phyloP scores from a whole-genome alignment of 2,797 vertebrate species.

The Thamnophis elegans region DNA sequence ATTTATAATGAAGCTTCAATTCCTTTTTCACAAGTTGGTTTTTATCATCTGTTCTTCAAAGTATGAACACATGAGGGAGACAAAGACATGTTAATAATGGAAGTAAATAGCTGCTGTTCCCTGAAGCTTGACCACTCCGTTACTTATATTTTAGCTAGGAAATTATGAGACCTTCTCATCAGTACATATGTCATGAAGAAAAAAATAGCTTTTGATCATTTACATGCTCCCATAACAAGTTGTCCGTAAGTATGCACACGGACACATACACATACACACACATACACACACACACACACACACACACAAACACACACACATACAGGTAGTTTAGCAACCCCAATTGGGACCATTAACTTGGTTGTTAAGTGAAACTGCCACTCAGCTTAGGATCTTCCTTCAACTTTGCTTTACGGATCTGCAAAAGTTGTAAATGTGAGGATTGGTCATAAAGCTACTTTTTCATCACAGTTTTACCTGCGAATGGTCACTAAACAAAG shows the following conservation, averaged over 20 bases:
- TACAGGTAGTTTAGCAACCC: not conserved
- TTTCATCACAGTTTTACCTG: not conserved
- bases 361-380: not conserved
- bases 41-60: slow-evolving; percentile 36
- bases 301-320: not conserved
- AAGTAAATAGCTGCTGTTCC: not conserved
- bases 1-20: not conserved
- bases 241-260: fast-evolving
- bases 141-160: not conserved
- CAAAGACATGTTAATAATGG: slow-evolving; percentile 65
- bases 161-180: not conserved
- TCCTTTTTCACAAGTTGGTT: slow-evolving; percentile 7
- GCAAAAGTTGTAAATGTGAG: not conserved
- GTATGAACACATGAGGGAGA: slow-evolving; percentile 72
- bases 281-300: not conserved
- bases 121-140: not conserved
- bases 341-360: not conserved
- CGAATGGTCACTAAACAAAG: not conserved
- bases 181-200: not conserved
- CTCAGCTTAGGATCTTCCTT: not conserved
- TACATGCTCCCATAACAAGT: not conserved
- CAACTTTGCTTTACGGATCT: not conserved
- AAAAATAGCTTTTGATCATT: slow-evolving; percentile 17
- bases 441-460: not conserved
- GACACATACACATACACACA: not conserved